Conservation (phyloP, 2,797 vertebrate genomes). For the Dryobates pubescens region DNA sequence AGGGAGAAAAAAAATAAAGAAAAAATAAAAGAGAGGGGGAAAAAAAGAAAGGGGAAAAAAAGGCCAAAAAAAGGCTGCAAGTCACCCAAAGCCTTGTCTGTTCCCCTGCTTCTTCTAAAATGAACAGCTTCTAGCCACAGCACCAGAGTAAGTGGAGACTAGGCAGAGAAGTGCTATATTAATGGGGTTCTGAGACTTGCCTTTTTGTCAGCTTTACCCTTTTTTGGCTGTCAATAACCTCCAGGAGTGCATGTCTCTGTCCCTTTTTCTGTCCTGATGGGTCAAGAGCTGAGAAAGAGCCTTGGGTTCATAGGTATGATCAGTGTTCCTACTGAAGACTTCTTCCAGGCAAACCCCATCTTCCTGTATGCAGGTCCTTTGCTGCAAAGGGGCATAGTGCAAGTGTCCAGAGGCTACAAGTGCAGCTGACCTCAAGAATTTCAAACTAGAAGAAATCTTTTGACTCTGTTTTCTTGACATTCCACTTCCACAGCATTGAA, state of each 20-base stretch:
- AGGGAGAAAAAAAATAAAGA: no score
- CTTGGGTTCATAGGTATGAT: background rate
- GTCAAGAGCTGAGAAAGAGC: background rate
- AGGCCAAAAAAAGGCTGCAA: background rate
- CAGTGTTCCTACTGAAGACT: background rate
- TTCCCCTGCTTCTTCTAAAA: background rate
- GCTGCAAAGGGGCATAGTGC: fast-evolving
- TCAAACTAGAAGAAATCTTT: background rate
- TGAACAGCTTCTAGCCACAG: background rate
- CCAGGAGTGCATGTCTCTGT: background rate
- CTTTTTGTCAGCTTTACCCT: background rate
- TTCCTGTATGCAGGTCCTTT: background rate
- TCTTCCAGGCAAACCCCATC: background rate
- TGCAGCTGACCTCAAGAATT: background rate
- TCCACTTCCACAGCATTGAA: background rate
- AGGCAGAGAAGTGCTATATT: background rate
- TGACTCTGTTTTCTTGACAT: background rate
- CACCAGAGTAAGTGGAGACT: background rate
- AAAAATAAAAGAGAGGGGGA: no score
- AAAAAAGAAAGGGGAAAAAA: no score
- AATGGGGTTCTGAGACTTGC: fast-evolving
- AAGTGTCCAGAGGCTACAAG: background rate
- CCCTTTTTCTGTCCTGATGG: background rate
- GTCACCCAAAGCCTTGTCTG: background rate
- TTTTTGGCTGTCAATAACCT: background rate